These are phyloP conservation scores for Elephas maximus DNA, from an alignment of 2,113 vertebrate genomes.

Conservation along the genomic window DNA sequence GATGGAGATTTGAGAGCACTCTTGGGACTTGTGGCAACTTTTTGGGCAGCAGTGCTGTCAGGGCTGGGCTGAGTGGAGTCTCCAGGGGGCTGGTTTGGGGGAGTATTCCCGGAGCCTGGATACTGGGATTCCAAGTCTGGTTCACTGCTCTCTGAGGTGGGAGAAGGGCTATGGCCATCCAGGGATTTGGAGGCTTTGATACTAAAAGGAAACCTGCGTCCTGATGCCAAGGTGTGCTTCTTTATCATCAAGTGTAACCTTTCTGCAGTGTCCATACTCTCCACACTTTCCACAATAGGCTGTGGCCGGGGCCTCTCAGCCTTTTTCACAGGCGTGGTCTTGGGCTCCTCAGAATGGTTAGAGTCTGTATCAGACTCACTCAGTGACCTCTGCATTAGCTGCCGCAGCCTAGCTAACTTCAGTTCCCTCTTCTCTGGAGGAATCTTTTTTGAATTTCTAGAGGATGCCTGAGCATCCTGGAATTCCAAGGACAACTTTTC, in stretches of 20 bases:
- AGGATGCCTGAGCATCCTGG: slow-evolving; percentile 88
- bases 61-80: slow-evolving; percentile 81
- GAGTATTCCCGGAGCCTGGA: slow-evolving; percentile 71
- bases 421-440: slow-evolving; percentile 94
- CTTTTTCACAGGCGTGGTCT: slow-evolving; percentile 87
- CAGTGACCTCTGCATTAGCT: slow-evolving; percentile 96
- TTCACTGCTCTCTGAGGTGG: slow-evolving; percentile 94
- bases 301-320: slow-evolving; percentile 94
- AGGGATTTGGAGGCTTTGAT: slow-evolving; percentile 92
- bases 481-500: slow-evolving; percentile 94
- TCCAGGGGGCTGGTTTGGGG: slow-evolving; percentile 83
- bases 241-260: slow-evolving; percentile 92
- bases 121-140: slow-evolving; percentile 88
- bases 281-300: slow-evolving; percentile 92
- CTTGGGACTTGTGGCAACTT: slow-evolving; percentile 96
- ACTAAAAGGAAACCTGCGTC: slow-evolving; percentile 93
- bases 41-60: slow-evolving; percentile 89
- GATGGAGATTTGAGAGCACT: slow-evolving; percentile 99
- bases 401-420: slow-evolving; percentile 95
- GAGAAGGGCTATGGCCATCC: slow-evolving; percentile 94
- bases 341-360: slow-evolving; percentile 93
- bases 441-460: slow-evolving; percentile 88
- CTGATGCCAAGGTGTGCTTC: slow-evolving; percentile 91
- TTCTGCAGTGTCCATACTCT: slow-evolving; percentile 89
- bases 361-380: slow-evolving; percentile 96